Percentiles rank a stretch among this genome's conserved stretches.
These are phyloP conservation scores for Panthera leo DNA, from an alignment of 2,113 vertebrate species.

Conservation along the genomic window DNA sequence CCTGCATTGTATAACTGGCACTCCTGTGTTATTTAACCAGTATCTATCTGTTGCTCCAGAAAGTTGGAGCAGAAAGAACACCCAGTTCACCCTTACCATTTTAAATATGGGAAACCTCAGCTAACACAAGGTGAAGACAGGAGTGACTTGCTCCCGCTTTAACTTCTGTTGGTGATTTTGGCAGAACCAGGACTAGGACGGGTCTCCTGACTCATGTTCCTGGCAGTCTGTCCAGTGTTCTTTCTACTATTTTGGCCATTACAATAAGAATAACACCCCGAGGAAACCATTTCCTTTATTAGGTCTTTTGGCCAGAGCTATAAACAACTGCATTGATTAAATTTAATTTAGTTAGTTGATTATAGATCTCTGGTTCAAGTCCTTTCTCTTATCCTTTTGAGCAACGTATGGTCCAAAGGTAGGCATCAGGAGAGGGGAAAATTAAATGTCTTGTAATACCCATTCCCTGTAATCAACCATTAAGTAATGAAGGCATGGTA, in stretches of 20 bases:
- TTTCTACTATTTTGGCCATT: constrained; percentile 38
- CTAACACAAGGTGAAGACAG: constrained; percentile 17
- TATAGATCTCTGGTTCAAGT: not conserved
- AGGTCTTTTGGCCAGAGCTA: not conserved
- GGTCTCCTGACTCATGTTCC: constrained; percentile 44
- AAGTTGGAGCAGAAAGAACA: not conserved
- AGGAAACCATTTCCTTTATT: constrained; percentile 55
- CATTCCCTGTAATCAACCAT: not conserved
- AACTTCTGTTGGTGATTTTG: not conserved
- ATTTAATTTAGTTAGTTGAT: constrained; percentile 1
- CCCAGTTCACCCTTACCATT: not conserved
- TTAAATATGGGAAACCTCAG: not conserved
- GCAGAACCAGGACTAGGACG: not conserved
- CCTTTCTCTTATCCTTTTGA: not conserved
- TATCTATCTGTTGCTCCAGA: not conserved
- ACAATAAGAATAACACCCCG: constrained; percentile 60
- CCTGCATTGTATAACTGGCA: constrained; percentile 57
- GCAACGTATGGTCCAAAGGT: not conserved
- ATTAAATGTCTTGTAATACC: not conserved
- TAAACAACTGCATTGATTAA: constrained; percentile 10
- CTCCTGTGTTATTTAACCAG: constrained; percentile 28
- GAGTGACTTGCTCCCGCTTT: not conserved
- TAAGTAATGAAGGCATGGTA: not conserved
- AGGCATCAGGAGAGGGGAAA: not conserved
- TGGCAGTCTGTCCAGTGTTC: constrained; percentile 26